Evolutionary conservation across 2,797 vertebrate genomes (phyloP), one percentile per base, ranked within the genome.

Genomic region (Leontopithecus rosalia): DNA sequence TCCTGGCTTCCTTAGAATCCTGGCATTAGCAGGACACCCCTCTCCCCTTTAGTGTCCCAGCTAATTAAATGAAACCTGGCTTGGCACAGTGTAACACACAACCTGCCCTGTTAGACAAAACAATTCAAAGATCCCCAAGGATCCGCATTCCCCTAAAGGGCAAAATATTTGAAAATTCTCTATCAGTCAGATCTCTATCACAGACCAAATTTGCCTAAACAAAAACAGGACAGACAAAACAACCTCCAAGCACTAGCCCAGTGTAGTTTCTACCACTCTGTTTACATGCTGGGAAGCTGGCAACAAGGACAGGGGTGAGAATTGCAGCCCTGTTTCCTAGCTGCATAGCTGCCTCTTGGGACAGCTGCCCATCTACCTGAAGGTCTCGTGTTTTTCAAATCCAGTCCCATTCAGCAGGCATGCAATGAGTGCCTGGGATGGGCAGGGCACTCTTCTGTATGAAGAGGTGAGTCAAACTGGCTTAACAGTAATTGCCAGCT

Each of bases 191-290:
- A 73, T 91, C 76, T 91, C 91, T 77, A 77, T 55, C 90, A 76
- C 79, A 92, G 93, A 95, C 43, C 57, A 46, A 76, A 90, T 95
- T 48, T 91, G 39, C 92, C 55, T 55, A 76, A 92, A 88, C 48
- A 95, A 95, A 96, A 89, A n/a, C 7, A 15, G 24, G n/a, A 95
- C 46, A 73, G 79, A 95, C n/a, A 79, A 95, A 94, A 73, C 55
- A 20, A 72, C 22, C 26, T 91, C 33, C 89, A 80, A 79, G 48
- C 79, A 43, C 77, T 43, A 81, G 50, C 58, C 86, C 33, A 26
- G 13, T 14, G 33, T 77, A 73, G 61, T 80, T 83, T 84, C 64
- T 12, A 92, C 22, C 5, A 33, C 75, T 67, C 52, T 52, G 52
- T 84, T 91, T 28, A 67, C 14, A 83, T 39, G 20, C 77, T 90